phyloP scores from a whole-genome alignment of 1,140 invertebrate genomes.

The Pissodes strobi region DNA sequence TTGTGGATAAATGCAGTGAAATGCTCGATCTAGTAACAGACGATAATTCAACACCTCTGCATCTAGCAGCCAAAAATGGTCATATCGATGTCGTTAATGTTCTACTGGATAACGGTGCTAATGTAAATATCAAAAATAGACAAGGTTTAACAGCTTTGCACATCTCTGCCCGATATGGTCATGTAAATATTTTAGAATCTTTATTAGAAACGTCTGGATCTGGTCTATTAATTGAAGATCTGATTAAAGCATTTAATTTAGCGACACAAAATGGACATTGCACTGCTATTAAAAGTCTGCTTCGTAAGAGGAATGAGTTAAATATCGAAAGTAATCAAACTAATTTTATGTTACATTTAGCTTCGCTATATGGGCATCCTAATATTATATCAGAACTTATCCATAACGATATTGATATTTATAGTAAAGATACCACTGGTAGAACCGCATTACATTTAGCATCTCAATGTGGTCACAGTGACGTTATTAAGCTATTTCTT shows the following conservation, averaged over 20 bases:
- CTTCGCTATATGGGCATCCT: neutral
- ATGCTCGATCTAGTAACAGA: too few species aligned
- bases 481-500: neutral
- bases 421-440: too few species aligned
- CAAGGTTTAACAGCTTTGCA: constrained; percentile 20
- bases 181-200: too few species aligned
- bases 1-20: too few species aligned
- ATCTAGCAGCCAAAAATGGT: constrained; percentile 28
- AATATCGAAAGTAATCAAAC: too few species aligned
- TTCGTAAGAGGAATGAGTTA: too few species aligned
- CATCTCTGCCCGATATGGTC: too few species aligned
- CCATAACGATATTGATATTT: neutral
- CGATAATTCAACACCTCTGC: neutral
- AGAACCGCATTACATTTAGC: neutral
- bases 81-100: constrained; percentile 24
- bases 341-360: neutral
- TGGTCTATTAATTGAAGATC: too few species aligned
- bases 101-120: constrained; percentile 29
- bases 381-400: neutral
- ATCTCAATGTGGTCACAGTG: neutral
- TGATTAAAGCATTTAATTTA: too few species aligned
- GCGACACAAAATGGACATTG: too few species aligned
- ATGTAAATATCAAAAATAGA: constrained; percentile 1
- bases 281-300: too few species aligned
- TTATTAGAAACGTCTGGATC: too few species aligned